Evolutionary conservation across 1,140 invertebrate genomes (phyloP).

Genomic region (Drosophila lowei): DNA sequence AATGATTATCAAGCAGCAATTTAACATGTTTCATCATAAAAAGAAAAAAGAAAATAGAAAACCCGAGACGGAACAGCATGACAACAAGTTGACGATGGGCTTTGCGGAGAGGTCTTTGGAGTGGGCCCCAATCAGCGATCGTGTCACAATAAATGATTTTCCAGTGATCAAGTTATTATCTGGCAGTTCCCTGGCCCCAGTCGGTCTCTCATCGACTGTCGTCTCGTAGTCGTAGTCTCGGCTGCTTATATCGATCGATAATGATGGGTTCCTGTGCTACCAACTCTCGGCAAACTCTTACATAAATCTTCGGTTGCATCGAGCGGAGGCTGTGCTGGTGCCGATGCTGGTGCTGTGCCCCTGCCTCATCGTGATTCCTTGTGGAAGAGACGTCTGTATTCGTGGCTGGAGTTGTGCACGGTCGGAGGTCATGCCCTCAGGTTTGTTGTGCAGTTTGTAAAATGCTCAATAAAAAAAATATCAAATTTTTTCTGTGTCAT

Average conservation of each 20-base stretch:
- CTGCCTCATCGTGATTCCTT: constrained; percentile 33
- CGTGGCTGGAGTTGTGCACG: constrained; percentile 58
- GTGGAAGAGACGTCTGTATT: constrained; percentile 39
- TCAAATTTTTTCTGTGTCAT: constrained; percentile 57
- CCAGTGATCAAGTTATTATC: constrained; percentile 75
- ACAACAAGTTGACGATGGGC: constrained; percentile 41
- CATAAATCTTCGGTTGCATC: constrained; percentile 67
- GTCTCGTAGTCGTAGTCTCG: not conserved
- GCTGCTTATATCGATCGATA: constrained; percentile 63
- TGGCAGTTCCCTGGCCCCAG: constrained; percentile 34
- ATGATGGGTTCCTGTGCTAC: constrained; percentile 75
- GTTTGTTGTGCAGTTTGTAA: constrained; percentile 75
- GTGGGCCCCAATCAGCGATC: constrained; percentile 49
- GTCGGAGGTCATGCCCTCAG: constrained; percentile 72
- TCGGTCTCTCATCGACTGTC: constrained; percentile 23
- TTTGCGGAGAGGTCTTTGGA: constrained; percentile 4
- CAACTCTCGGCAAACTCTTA: constrained; percentile 50
- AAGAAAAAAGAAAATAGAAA: constrained; percentile 14
- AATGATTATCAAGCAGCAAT: constrained; percentile 10
- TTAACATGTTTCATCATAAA: not conserved
- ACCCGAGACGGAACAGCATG: constrained; percentile 24
- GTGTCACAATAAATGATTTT: constrained; percentile 79
- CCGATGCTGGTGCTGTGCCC: constrained; percentile 1
- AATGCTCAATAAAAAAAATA: constrained; percentile 76
- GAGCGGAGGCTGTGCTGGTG: too few relatives aligned